These are phyloP conservation scores for Gambusia holbrooki DNA, from an alignment of 2,113 vertebrate species.

Conservation along the genomic window DNA sequence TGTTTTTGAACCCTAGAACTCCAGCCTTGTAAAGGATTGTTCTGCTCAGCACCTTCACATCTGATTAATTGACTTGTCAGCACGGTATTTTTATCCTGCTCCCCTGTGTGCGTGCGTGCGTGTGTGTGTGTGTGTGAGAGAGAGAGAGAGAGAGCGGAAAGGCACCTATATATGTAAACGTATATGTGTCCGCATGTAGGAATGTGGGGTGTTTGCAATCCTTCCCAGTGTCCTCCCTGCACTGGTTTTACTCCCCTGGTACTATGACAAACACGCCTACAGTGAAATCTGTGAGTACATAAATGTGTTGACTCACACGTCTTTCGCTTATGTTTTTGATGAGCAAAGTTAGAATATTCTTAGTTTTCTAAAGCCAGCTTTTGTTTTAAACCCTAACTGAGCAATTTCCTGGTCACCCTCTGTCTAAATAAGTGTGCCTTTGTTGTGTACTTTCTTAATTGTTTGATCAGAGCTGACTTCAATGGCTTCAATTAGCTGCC, in stretches of 20 bases:
- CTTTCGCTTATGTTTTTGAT: neutral
- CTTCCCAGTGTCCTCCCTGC: slow-evolving; percentile 81
- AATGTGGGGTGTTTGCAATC: slow-evolving; percentile 70
- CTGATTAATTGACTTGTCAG: slow-evolving; percentile 89
- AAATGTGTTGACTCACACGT: neutral
- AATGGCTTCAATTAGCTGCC: neutral
- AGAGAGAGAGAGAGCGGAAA: neutral
- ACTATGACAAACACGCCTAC: slow-evolving; percentile 55
- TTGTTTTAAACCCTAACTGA: neutral
- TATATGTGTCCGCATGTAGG: slow-evolving; percentile 8
- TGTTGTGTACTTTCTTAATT: neutral
- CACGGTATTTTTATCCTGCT: slow-evolving; percentile 86
- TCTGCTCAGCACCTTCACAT: slow-evolving; percentile 84
- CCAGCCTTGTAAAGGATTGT: slow-evolving; percentile 80
- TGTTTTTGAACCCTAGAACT: slow-evolving; percentile 76
- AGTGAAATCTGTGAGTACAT: slow-evolving; percentile 11
- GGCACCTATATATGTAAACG: neutral
- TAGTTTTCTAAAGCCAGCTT: neutral
- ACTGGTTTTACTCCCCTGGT: slow-evolving; percentile 64
- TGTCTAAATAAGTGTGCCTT: slow-evolving; percentile 15
- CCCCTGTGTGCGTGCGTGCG: slow-evolving; percentile 64
- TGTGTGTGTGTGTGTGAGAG: slow-evolving; percentile 5
- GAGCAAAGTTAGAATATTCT: neutral
- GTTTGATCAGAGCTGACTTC: neutral
- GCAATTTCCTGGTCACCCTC: slow-evolving; percentile 38